Conservation (phyloP, 2,797 vertebrate genomes). For the Rhinophrynus dorsalis region DNA sequence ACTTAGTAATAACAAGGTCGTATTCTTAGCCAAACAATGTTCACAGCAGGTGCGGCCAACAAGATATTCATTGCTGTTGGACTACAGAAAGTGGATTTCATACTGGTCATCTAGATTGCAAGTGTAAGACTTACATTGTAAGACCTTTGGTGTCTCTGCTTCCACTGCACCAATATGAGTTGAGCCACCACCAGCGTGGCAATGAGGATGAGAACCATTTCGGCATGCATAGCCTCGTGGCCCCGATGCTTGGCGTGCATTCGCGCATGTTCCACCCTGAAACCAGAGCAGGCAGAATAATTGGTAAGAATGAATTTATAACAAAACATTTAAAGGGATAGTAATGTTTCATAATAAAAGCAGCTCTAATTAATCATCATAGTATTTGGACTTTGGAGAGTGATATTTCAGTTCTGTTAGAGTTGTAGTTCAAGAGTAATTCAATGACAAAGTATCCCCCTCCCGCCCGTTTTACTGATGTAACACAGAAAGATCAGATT, state of each 20-base stretch:
- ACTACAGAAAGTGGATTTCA: too few relatives aligned
- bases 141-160: conserved; percentile 93
- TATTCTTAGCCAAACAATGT: too few relatives aligned
- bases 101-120: too few relatives aligned
- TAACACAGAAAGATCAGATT: too few relatives aligned
- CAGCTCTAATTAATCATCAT: too few relatives aligned
- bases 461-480: too few relatives aligned
- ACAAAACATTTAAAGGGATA: too few relatives aligned
- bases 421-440: neutral
- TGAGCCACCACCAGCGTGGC: conserved; percentile 93
- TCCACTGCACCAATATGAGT: conserved; percentile 96
- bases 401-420: neutral
- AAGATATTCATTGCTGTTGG: too few relatives aligned
- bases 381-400: neutral
- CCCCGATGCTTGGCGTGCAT: conserved; percentile 98
- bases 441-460: too few relatives aligned
- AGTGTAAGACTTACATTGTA: conserved; percentile 91
- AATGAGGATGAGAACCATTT: conserved; percentile 98
- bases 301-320: neutral
- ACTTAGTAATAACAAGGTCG: too few relatives aligned
- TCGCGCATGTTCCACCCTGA: conserved; percentile 90
- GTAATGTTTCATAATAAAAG: too few relatives aligned
- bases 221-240: conserved; percentile 97
- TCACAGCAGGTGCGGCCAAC: too few relatives aligned
- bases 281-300: conserved; percentile 42